Evolutionary conservation across 2,888 invertebrate genomes (phyloP).

Genomic region (Drosophila algonquin): DNA sequence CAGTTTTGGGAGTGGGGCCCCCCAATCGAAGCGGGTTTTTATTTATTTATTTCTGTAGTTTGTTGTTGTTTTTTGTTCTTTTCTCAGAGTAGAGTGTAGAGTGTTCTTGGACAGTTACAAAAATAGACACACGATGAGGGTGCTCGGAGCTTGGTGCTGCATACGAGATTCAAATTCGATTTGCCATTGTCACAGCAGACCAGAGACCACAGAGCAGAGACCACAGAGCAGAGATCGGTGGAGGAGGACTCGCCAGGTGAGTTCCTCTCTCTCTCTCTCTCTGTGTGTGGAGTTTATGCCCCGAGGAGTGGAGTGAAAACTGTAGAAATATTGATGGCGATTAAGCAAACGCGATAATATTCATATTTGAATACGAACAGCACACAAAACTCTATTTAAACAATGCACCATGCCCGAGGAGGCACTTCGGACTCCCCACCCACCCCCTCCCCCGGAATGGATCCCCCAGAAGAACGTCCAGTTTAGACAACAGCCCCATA

Average conservation of each 20-base stretch:
- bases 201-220: background rate
- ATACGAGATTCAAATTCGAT: conserved; percentile 61
- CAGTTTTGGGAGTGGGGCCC: conserved; percentile 53
- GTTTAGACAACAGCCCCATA: conserved; percentile 32
- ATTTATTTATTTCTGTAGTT: too few relatives aligned
- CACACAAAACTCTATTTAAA: conserved; percentile 75
- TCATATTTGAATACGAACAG: conserved; percentile 74
- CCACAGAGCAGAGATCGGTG: background rate
- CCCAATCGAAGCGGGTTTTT: conserved; percentile 55
- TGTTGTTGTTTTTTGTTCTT: background rate
- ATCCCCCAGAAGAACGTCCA: conserved; percentile 29
- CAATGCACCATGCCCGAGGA: conserved; percentile 75
- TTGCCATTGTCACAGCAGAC: conserved; percentile 52
- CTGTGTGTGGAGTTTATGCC: background rate
- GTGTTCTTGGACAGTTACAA: conserved; percentile 22
- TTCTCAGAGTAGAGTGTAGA: conserved; percentile 6
- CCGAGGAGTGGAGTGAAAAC: conserved; percentile 27
- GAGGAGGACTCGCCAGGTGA: background rate
- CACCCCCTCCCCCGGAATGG: background rate
- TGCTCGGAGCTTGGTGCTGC: conserved; percentile 57
- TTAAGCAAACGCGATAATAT: conserved; percentile 78
- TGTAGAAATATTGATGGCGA: conserved; percentile 70
- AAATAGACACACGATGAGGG: conserved; percentile 59
- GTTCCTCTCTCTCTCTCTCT: background rate
- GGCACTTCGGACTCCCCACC: conserved; percentile 39